phyloP scores from a whole-genome alignment of 2,888 invertebrate genomes.

The Caenorhabditis sp. region DNA sequence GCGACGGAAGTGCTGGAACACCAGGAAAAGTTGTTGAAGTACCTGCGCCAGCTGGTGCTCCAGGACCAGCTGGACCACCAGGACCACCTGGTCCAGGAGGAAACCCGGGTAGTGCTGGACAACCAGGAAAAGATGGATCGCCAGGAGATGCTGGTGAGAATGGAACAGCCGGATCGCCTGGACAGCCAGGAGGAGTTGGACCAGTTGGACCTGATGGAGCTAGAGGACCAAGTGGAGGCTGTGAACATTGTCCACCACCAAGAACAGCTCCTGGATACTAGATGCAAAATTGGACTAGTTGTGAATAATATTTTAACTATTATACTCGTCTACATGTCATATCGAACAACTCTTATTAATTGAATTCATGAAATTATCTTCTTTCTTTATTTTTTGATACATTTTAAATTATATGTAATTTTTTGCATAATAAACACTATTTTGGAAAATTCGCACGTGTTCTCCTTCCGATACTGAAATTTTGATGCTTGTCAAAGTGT shows the following conservation, averaged over 20 bases:
- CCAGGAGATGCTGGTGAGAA: constrained; percentile 46
- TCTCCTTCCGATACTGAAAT: too few relatives aligned
- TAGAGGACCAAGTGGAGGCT: constrained; percentile 45
- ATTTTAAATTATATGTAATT: not conserved
- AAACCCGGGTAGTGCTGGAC: constrained; percentile 37
- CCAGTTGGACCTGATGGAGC: constrained; percentile 41
- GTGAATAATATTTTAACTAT: not conserved
- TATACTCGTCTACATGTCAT: not conserved
- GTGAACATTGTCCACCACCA: constrained; percentile 51
- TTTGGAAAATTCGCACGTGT: too few relatives aligned
- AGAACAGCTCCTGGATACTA: constrained; percentile 53
- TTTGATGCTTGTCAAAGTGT: too few relatives aligned
- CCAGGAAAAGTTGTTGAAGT: constrained; percentile 39
- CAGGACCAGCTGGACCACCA: constrained; percentile 39
- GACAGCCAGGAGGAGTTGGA: constrained; percentile 41
- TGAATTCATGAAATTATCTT: not conserved
- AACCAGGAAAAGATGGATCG: constrained; percentile 46
- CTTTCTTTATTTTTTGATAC: not conserved
- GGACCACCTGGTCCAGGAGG: constrained; percentile 43
- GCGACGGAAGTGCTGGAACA: constrained; percentile 45
- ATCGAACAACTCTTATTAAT: not conserved
- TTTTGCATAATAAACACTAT: too few relatives aligned
- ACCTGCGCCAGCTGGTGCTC: constrained; percentile 38
- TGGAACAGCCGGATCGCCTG: constrained; percentile 41
- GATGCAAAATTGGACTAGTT: not conserved